A percentile compares a stretch with the other conserved stretches of the same genome.
Conservation (phyloP, 2,797 vertebrate species). For the Rhinichthys osculus region DNA sequence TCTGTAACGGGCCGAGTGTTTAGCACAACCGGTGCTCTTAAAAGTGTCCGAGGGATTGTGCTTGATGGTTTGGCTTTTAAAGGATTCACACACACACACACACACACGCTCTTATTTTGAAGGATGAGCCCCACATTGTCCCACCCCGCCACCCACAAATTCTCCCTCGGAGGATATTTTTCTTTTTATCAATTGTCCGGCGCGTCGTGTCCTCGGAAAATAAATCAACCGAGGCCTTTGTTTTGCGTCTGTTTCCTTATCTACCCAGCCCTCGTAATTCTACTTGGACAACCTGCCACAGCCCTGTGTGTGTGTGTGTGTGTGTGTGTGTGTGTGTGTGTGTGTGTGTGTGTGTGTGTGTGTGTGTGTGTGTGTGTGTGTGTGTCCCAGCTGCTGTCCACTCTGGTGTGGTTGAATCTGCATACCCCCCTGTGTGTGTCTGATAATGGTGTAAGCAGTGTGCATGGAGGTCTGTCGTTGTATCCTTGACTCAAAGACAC, state of each 20-base stretch:
- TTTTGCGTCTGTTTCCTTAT: conserved; percentile 58
- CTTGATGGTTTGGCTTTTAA: conserved; percentile 74
- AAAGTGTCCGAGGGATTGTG: conserved; percentile 73
- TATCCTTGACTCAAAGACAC: conserved; percentile 56
- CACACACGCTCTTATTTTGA: conserved; percentile 59
- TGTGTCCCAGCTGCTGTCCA: too few relatives aligned
- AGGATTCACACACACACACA: conserved; percentile 8
- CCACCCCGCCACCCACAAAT: conserved; percentile 61
- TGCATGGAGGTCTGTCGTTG: conserved; percentile 8
- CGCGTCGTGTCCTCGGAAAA: conserved; percentile 70
- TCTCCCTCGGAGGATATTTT: conserved; percentile 73
- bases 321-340: conserved; percentile 2
- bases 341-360: not conserved
- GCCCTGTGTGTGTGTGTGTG: conserved; percentile 9
- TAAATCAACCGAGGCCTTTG: conserved; percentile 72
- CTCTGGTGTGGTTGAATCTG: too few relatives aligned
- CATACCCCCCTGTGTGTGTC: conserved; percentile 4
- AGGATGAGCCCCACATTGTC: conserved; percentile 71
- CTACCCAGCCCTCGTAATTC: conserved; percentile 56
- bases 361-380: not conserved
- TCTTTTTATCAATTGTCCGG: conserved; percentile 84
- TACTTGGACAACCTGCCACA: conserved; percentile 54
- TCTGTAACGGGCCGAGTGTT: conserved; percentile 69
- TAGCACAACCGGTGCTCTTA: conserved; percentile 61
- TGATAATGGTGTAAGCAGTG: conserved; percentile 22